Base-by-base conservation (phyloP, 2,888 invertebrate genomes). In the Leptinotarsa haldemani region DNA sequence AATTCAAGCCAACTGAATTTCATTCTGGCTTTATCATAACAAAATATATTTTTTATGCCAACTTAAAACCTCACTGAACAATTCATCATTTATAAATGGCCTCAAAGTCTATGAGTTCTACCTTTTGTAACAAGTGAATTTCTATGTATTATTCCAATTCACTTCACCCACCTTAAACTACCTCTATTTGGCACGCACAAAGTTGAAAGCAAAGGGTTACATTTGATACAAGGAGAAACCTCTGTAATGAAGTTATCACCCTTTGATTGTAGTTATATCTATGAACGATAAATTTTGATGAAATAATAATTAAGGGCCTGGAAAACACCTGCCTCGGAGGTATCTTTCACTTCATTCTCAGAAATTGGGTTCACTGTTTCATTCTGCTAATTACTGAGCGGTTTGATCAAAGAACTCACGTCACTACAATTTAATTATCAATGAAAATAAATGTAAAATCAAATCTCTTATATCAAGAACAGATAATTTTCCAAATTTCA, bases 191-290 rank as follows among this genome's bases (percentile, higher is more conserved):
- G 20, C 1, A 53, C 13, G 18, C 20, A 53, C 18, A 40, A 25
- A 56, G 52, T 65, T 61, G 61, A 40, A 22, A 56, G 50, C 58
- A 25, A 69, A 69, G 53, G 40, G 48, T 65, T 52, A 70, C 52
- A 48, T 46, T 46, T 68, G 65, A 56, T n/a, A 65, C 20, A 64
- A 53, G 63, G 48, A 63, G 69, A 56, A 78, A 73, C 73, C 74
- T 72, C 73, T 64, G 64, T 78, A 76, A 76, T 76, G 72, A 73
- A 72, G 74, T 79, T 74, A 75, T 56, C 71, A 74, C 76, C 69
- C 76, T 78, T 75, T 71, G 77, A 77, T 75, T 77, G 74, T 74
- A 72, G 70, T 77, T 75, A 79, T 79, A 69, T 69, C 69, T 58
- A 56, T 72, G 77, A 71, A 75, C 74, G 75, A 79, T 65, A 48